Evolutionary conservation across 2,113 vertebrate species (phyloP).

Genomic region (Callipepla squamata): DNA sequence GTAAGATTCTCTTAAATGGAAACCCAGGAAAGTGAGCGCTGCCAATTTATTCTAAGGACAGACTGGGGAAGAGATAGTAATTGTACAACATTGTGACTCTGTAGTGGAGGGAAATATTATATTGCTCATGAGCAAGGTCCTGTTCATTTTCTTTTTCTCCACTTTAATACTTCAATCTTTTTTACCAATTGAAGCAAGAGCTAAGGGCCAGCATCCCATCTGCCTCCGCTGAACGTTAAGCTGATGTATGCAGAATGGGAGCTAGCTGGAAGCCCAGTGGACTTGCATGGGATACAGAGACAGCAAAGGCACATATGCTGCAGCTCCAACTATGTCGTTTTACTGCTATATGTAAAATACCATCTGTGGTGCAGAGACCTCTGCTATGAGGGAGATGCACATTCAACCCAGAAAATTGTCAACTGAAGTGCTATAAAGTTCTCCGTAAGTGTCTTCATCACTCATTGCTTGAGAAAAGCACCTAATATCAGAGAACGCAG

Average conservation of each 20-base stretch:
- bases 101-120: background rate
- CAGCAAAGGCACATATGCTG: conserved; percentile 67
- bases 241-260: conserved; percentile 57
- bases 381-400: conserved; percentile 16
- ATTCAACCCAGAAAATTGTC: conserved; percentile 16
- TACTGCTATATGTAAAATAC: conserved; percentile 57
- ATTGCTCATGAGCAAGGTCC: background rate
- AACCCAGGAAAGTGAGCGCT: background rate
- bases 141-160: background rate
- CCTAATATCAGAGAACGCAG: background rate
- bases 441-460: background rate
- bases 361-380: conserved; percentile 66
- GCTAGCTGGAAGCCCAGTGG: conserved; percentile 8
- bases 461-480: conserved; percentile 1
- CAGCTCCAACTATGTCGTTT: conserved; percentile 41
- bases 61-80: background rate
- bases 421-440: conserved; percentile 46
- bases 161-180: background rate
- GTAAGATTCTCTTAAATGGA: background rate
- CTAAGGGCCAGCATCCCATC: conserved; percentile 53
- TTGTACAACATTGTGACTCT: background rate
- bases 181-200: conserved; percentile 10
- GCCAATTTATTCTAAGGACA: background rate
- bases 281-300: conserved; percentile 15
- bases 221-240: conserved; percentile 59